These are phyloP conservation scores for Ciconia maguari DNA, from an alignment of 2,113 vertebrate genomes.

Conservation along the genomic window DNA sequence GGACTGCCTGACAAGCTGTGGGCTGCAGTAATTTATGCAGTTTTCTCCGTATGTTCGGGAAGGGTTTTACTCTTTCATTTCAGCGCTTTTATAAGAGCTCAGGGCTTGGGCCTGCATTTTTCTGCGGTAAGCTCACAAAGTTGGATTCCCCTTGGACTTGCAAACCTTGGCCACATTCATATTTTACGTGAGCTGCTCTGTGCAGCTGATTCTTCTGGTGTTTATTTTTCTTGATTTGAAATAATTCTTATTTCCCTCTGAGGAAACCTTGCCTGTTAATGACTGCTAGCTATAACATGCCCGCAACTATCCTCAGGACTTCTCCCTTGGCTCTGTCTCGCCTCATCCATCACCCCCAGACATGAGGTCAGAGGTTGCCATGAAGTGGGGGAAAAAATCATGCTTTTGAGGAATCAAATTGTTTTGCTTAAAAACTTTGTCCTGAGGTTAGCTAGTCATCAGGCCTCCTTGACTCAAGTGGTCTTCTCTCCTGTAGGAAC, in stretches of 20 bases:
- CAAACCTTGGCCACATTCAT: constrained; percentile 56
- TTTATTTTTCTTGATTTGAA: constrained; percentile 66
- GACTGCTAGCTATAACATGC: constrained; percentile 10
- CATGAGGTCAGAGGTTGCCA: constrained; percentile 1
- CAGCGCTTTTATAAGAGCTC: constrained; percentile 46
- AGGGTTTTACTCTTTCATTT: constrained; percentile 46
- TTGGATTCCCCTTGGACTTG: constrained; percentile 23
- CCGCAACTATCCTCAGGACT: constrained; percentile 10
- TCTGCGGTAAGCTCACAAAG: constrained; percentile 57
- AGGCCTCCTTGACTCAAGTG: not conserved
- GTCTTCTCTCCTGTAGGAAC: not conserved
- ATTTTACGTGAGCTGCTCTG: constrained; percentile 51
- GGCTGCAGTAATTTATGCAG: constrained; percentile 6
- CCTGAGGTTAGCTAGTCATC: not conserved
- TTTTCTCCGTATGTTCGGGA: constrained; percentile 1
- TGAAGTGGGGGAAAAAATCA: not conserved
- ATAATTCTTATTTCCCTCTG: constrained; percentile 60
- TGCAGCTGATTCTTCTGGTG: constrained; percentile 27
- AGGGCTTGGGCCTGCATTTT: constrained; percentile 55
- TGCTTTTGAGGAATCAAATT: not conserved
- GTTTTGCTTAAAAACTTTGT: not conserved
- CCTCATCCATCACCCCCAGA: constrained; percentile 12
- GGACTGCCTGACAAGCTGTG: not conserved
- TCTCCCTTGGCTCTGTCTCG: constrained; percentile 34
- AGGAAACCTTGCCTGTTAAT: constrained; percentile 29